Conservation (phyloP, 2,113 vertebrate genomes). For the Anarhynchus alexandrinus region DNA sequence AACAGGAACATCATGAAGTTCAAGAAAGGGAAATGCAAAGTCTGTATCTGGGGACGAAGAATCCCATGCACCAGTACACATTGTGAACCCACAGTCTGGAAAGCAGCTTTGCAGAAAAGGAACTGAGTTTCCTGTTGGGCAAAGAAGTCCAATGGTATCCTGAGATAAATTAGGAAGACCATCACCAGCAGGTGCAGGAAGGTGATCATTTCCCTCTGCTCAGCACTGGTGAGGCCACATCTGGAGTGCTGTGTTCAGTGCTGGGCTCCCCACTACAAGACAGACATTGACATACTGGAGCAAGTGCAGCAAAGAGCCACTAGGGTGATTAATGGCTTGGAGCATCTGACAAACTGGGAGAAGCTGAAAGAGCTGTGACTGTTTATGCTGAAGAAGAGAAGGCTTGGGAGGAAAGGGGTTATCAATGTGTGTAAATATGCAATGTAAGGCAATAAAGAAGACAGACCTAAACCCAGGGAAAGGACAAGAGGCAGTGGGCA, state of each 20-base stretch:
- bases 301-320: background rate
- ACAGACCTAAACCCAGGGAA: background rate
- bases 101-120: background rate
- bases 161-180: background rate
- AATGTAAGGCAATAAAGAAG: background rate
- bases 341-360: background rate
- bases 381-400: background rate
- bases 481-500: background rate
- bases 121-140: background rate
- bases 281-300: background rate
- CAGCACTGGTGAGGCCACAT: background rate
- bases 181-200: background rate
- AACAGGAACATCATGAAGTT: background rate
- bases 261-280: background rate
- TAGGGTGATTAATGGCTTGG: background rate
- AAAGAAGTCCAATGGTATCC: background rate
- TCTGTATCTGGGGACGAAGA: background rate
- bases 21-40: background rate
- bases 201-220: background rate
- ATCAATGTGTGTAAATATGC: background rate
- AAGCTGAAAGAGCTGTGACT: background rate
- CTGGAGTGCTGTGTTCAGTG: background rate
- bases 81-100: background rate
- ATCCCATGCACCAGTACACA: background rate
- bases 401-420: background rate